Conservation (phyloP, 2,113 vertebrate species). For the Cebus imitator region DNA sequence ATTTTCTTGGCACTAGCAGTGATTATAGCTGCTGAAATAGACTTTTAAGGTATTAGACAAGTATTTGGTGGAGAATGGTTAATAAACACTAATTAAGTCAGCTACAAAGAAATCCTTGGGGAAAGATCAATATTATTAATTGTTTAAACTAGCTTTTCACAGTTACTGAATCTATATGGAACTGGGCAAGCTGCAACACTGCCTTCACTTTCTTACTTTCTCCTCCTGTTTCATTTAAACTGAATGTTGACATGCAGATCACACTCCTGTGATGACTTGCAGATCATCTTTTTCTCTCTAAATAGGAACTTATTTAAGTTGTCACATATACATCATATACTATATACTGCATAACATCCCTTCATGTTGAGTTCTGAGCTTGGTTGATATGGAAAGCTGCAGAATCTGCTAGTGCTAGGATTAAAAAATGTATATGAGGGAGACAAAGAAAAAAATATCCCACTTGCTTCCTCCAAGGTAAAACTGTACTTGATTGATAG, state of each 20-base stretch:
- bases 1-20: background rate
- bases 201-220: background rate
- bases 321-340: background rate
- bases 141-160: conserved; percentile 64
- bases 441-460: background rate
- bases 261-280: background rate
- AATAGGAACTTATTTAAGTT: background rate
- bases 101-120: conserved; percentile 42
- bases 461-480: background rate
- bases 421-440: background rate
- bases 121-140: conserved; percentile 73
- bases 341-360: background rate
- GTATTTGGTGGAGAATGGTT: conserved; percentile 51
- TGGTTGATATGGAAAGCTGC: background rate
- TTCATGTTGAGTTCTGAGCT: background rate
- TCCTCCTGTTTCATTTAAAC: conserved; percentile 24
- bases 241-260: background rate
- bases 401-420: background rate
- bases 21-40: conserved; percentile 48
- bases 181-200: background rate
- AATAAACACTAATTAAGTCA: conserved; percentile 72
- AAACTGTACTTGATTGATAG: background rate
- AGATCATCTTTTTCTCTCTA: background rate
- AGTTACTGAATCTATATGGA: conserved; percentile 31
- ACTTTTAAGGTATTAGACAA: conserved; percentile 59